A percentile compares a stretch with the other conserved stretches of the same genome.
Conservation (phyloP, 2,888 invertebrate species). For the Norana najaformis region DNA sequence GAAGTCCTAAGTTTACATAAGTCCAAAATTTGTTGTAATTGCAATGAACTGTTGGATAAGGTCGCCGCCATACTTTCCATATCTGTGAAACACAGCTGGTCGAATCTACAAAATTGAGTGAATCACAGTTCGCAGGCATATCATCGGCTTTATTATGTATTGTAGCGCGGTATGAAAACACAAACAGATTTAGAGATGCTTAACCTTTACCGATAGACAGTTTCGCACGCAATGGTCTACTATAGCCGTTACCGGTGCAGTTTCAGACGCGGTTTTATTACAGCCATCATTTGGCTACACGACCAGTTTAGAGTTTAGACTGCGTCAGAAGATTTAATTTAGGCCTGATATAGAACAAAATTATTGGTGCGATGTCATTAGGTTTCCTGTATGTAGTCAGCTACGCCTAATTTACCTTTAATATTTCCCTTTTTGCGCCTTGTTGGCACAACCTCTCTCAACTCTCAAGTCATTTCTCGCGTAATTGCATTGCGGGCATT, state of each 20-base stretch:
- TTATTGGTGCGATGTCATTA: not conserved
- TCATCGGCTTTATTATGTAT: not conserved
- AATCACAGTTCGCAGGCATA: no score
- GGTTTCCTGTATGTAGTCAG: not conserved
- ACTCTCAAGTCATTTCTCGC: not conserved
- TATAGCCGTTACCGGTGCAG: not conserved
- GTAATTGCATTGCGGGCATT: not conserved
- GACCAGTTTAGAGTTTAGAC: not conserved
- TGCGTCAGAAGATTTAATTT: not conserved
- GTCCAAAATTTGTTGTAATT: not conserved
- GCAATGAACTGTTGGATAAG: not conserved
- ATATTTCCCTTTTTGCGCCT: not conserved
- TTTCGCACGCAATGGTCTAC: not conserved
- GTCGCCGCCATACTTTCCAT: not conserved
- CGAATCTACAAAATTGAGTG: no score
- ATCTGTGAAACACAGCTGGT: not conserved
- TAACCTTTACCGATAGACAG: not conserved
- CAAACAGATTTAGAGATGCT: not conserved
- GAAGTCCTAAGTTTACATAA: not conserved
- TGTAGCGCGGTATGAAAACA: not conserved
- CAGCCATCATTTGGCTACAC: not conserved
- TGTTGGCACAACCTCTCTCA: not conserved
- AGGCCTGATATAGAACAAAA: not conserved
- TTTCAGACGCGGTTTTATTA: not conserved
- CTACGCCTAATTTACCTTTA: not conserved